These are phyloP conservation scores for Drosophila ezoana DNA, from an alignment of 2,888 invertebrate species.

Conservation along the genomic window DNA sequence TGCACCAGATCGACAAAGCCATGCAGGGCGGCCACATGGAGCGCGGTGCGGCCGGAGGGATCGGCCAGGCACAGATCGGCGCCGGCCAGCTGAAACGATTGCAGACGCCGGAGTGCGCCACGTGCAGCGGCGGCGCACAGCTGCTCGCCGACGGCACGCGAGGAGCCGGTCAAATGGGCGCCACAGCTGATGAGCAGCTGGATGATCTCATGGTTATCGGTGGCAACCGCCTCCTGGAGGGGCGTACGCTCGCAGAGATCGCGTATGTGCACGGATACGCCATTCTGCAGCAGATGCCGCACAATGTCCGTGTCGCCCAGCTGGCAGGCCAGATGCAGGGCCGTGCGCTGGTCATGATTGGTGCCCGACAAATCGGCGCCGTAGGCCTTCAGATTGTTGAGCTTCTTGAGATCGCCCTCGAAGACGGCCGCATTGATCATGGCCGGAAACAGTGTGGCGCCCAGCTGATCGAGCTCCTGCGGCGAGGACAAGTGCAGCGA, in stretches of 20 bases:
- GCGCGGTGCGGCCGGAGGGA: conserved; percentile 88
- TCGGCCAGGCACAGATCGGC: conserved; percentile 88
- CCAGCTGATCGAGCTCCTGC: conserved; percentile 86
- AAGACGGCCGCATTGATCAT: conserved; percentile 89
- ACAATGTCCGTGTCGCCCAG: conserved; percentile 89
- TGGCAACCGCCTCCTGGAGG: conserved; percentile 89
- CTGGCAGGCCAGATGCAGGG: conserved; percentile 92
- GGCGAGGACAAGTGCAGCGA: conserved; percentile 86
- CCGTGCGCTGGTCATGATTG: conserved; percentile 91
- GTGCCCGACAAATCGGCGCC: conserved; percentile 91
- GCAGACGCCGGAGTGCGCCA: conserved; percentile 87
- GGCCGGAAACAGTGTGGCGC: conserved; percentile 89
- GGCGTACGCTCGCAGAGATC: conserved; percentile 90
- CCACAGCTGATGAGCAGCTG: conserved; percentile 90
- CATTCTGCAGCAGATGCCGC: conserved; percentile 90
- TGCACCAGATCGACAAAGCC: conserved; percentile 85
- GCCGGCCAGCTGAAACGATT: conserved; percentile 88
- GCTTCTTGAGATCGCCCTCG: conserved; percentile 86
- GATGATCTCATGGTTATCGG: conserved; percentile 88
- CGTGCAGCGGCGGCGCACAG: conserved; percentile 88
- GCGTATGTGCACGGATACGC: conserved; percentile 92
- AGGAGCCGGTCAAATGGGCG: conserved; percentile 88
- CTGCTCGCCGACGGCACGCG: conserved; percentile 88
- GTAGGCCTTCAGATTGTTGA: conserved; percentile 84
- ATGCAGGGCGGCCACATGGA: conserved; percentile 89